Percentiles rank a stretch among this genome's conserved stretches.
Conservation (phyloP, 2,888 invertebrate species). For the Mechanitis mazaeus region DNA sequence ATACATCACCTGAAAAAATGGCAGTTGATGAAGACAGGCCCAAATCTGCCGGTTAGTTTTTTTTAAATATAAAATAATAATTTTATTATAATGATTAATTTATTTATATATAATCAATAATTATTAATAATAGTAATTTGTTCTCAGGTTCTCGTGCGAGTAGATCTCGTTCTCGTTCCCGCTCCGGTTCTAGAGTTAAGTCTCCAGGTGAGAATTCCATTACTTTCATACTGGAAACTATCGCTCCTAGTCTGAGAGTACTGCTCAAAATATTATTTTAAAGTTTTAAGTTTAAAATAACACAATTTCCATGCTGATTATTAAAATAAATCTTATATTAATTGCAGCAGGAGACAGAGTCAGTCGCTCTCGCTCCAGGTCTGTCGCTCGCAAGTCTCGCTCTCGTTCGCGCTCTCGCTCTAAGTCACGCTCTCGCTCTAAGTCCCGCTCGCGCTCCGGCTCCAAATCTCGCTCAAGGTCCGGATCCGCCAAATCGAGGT, state of each 20-base stretch:
- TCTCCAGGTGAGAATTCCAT: slow-evolving; percentile 15
- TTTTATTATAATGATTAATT: no score
- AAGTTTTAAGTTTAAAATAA: no score
- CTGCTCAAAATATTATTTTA: no score
- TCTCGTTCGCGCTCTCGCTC: slow-evolving; percentile 37
- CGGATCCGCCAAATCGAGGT: slow-evolving; percentile 44
- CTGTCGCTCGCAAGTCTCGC: slow-evolving; percentile 31
- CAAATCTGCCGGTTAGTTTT: slow-evolving; percentile 26
- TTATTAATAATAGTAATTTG: not conserved
- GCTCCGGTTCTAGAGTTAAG: slow-evolving; percentile 12
- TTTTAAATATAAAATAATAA: not conserved
- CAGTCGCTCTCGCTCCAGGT: slow-evolving; percentile 36
- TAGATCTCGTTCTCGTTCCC: slow-evolving; percentile 17
- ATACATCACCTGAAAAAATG: slow-evolving; percentile 39
- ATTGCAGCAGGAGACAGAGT: not conserved
- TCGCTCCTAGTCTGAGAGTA: no score
- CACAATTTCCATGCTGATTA: no score
- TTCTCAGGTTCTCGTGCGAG: slow-evolving; percentile 11
- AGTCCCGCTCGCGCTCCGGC: slow-evolving; percentile 29
- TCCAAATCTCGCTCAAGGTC: slow-evolving; percentile 45
- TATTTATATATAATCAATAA: no score
- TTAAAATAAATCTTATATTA: slow-evolving; percentile 27
- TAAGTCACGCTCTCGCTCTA: slow-evolving; percentile 30
- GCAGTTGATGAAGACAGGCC: slow-evolving; percentile 35
- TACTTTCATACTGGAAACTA: slow-evolving; percentile 25